Base-by-base conservation (phyloP, 2,888 invertebrate genomes). In the Nineta flava region DNA sequence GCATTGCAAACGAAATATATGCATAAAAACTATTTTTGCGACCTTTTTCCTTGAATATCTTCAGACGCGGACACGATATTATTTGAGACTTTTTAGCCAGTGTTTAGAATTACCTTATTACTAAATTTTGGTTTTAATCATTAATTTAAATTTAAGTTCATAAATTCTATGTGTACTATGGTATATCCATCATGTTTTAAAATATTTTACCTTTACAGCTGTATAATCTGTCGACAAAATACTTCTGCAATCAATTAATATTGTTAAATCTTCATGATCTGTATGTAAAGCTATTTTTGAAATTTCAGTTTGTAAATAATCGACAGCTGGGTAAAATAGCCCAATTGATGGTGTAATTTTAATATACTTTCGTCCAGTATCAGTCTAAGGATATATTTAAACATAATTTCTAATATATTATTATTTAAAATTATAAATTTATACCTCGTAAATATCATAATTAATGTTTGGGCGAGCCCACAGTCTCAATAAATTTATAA, bases 261-360 rank as follows among this genome's bases (percentile, higher is more conserved):
- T 60, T 1, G 77, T 75, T 10, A 71, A 65, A 21, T 63, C 63
- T 55, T 66, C 62, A 52, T 63, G 62, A n/a, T 67, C 68, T 31
- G 68, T 60, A 52, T 65, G 62, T 44, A 62, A 54, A 32, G 72
- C 74, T 9, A 74, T 71, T 47, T 72, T 66, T 34, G 64, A 64
- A 47, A 84, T 67, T 57, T 73, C 72, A 45, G 72, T 69, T 7
- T 75, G 72, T 41, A 85, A 62, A 55, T 72, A 75, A 62, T 83
- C 81, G 2, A 79, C 76, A 46, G 81, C 80, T 26, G 85, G 76
- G 67, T 83, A 88, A 60, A 76, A 77, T 47, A 87, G 65, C 47
- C 83, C 83, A 47, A 76, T 65, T 55, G 77, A 73, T 1, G 84
- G 81, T 55, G 74, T 75, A 21, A 83, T 66, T 43, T 75, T 63